phyloP scores from a whole-genome alignment of 2,797 vertebrate species.

The Malacoraja senta region DNA sequence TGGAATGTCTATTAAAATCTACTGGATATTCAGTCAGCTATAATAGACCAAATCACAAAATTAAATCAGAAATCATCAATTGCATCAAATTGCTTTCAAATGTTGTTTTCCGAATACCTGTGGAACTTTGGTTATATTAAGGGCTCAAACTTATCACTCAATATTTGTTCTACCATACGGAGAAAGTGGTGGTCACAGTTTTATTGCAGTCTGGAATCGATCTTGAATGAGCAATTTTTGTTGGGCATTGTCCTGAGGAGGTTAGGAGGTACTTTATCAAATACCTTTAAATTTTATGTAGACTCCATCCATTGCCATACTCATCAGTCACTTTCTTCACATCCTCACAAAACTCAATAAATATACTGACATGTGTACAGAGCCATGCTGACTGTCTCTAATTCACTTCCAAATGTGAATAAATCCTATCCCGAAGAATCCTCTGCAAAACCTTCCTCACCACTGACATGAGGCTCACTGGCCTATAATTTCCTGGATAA shows the following conservation, averaged over 20 bases:
- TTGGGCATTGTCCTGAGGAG: neutral
- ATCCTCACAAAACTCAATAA: no score
- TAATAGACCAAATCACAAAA: neutral
- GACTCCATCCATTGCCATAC: no score
- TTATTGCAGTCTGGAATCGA: neutral
- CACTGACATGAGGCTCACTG: no score
- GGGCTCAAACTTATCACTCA: neutral
- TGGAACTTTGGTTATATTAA: neutral
- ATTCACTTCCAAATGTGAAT: no score
- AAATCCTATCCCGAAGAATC: no score
- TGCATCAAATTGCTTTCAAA: neutral
- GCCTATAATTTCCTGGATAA: no score
- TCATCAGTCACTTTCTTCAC: no score
- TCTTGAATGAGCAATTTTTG: neutral
- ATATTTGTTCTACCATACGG: neutral
- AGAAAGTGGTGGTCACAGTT: neutral
- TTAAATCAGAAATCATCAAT: neutral
- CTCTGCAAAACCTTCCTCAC: no score
- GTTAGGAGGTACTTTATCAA: no score
- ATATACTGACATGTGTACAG: no score
- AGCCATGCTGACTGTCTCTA: no score
- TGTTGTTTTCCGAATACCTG: neutral
- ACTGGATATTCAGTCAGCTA: neutral
- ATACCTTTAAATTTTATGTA: no score
- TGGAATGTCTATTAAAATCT: neutral